These are phyloP conservation scores for Oenanthe oenanthe DNA, from an alignment of 2,113 vertebrate genomes.

Conservation along the genomic window DNA sequence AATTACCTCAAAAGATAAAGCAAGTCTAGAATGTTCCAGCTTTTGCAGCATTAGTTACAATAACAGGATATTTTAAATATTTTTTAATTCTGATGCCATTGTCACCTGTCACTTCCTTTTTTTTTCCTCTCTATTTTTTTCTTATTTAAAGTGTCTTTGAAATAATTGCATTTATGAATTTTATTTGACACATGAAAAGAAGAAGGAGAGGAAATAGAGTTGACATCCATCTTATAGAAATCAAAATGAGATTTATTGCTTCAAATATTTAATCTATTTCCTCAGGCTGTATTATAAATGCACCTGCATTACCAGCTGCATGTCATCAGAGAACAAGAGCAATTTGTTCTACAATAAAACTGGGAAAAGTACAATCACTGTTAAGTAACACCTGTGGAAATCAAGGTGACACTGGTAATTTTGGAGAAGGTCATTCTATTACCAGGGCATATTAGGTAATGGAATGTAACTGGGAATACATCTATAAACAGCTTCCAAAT, in stretches of 20 bases:
- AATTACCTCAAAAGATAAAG: not conserved
- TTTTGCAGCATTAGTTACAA: not conserved
- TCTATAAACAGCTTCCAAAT: not conserved
- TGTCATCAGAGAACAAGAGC: not conserved
- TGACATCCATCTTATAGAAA: not conserved
- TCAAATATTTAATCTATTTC: not conserved
- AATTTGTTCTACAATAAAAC: conserved; percentile 36
- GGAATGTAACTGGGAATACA: not conserved
- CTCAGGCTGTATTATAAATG: not conserved
- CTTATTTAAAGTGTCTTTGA: not conserved
- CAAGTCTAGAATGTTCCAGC: not conserved
- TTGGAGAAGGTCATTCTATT: conserved; percentile 20
- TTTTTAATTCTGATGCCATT: not conserved
- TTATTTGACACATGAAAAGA: not conserved
- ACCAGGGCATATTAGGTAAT: not conserved
- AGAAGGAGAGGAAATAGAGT: not conserved
- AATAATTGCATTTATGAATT: conserved; percentile 7
- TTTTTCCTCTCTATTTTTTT: not conserved
- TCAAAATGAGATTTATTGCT: conserved; percentile 14
- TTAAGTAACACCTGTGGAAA: conserved; percentile 40
- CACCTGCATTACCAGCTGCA: not conserved
- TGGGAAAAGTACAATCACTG: not conserved
- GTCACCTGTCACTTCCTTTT: not conserved
- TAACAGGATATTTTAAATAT: not conserved
- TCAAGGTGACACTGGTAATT: conserved; percentile 5